Conservation (phyloP, 2,797 vertebrate genomes). For the Ispidina lecontei region DNA sequence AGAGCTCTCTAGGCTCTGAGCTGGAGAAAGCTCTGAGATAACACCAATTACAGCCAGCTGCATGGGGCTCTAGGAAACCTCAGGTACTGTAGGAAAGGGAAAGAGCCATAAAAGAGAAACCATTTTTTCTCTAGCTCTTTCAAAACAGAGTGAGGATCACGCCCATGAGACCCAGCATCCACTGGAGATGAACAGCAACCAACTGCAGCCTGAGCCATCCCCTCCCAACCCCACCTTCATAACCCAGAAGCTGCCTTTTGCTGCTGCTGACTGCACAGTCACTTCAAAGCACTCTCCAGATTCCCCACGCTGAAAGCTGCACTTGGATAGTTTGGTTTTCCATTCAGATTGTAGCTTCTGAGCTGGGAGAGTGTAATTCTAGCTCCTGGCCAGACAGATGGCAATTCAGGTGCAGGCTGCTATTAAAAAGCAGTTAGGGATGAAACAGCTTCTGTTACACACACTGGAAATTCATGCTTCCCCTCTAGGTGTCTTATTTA, state of each 20-base stretch:
- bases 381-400: not conserved
- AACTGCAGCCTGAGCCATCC: not conserved
- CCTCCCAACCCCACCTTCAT: not conserved
- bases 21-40: not conserved
- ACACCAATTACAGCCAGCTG: not conserved
- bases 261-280: not conserved
- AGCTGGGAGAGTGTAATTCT: not conserved
- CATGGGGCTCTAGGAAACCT: not conserved
- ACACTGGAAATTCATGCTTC: not conserved
- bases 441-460: not conserved
- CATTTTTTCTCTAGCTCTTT: not conserved
- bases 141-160: not conserved
- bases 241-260: not conserved
- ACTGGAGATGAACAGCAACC: not conserved
- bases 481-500: not conserved
- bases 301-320: not conserved
- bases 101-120: not conserved
- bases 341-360: not conserved
- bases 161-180: not conserved
- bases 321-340: not conserved
- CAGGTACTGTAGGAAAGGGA: not conserved
- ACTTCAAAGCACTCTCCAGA: not conserved
- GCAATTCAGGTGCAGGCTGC: not conserved
- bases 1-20: not conserved
- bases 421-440: slow-evolving; percentile 4